Evolutionary conservation across 2,888 invertebrate genomes (phyloP), one percentile per base, ranked within the genome.

Genomic region (Panzeria rudis): DNA sequence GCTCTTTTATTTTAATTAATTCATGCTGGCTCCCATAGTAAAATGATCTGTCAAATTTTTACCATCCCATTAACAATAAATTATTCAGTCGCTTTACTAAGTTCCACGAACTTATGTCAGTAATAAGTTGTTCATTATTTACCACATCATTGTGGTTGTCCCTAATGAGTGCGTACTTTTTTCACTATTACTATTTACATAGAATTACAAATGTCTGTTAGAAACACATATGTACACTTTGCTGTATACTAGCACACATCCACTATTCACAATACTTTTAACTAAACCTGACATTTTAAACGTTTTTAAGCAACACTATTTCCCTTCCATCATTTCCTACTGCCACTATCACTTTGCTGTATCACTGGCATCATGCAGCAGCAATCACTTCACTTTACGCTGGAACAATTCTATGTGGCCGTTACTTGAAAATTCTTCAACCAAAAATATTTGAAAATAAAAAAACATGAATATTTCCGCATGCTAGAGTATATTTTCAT

Each of bases 401-500:
- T 79, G 56, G 32, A 54, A 64, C 44, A 11, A 54, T 44, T 54
- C 38, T 3, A 32, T 71, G 62, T 72, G 54, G 17, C 64, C 50
- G 35, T 73, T 66, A 73, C 59, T 59, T 80, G 23, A 80, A 73
- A 73, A 73, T 50, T 68, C 23, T 68, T 73, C 50, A 73, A 80
- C 47, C 66, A 66, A 80, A 80, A 80, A 66, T 73, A 73, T 80
- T 80, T 73, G 50, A 17, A 35, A 72, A 72, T 64, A 35, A 25
- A 41, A n/a, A 38, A 56, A 72, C 47, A 80, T 68, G 59, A 38
- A 59, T 25, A 73, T 64, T 71, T 76, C 76, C 64, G 82, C 71
- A 4, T 64, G 64, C 32, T 71, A 77, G 59, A 83, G 82, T 83
- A 77, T 56, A 59, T 71, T 77, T 83, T 69, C 76, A 71, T 77